Evolutionary conservation across 2,797 vertebrate species (phyloP).

Genomic region (Anniella stebbinsi): DNA sequence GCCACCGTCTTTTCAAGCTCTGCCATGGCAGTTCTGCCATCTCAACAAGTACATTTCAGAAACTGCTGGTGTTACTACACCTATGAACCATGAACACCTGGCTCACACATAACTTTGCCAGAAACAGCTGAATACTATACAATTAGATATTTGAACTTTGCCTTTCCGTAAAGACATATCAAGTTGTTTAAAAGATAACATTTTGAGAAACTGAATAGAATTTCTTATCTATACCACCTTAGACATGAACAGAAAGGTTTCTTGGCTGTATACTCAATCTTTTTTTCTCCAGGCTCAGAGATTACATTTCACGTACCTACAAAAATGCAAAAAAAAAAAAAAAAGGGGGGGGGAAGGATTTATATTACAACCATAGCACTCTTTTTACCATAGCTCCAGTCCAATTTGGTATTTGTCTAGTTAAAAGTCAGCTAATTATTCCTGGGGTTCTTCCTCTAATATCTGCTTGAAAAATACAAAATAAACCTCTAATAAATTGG

Average conservation of each 20-base stretch:
- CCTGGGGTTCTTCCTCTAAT: slow-evolving; percentile 63
- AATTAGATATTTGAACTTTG: background rate
- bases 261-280: slow-evolving; percentile 33
- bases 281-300: slow-evolving; percentile 53
- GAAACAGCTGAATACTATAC: background rate
- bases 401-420: slow-evolving; percentile 56
- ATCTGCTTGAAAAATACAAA: slow-evolving; percentile 54
- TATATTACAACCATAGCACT: slow-evolving; percentile 11
- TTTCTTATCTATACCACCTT: background rate
- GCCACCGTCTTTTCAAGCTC: too few relatives aligned
- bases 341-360: background rate
- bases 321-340: slow-evolving; percentile 5
- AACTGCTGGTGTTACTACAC: background rate
- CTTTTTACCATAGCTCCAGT: slow-evolving; percentile 15
- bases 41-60: background rate
- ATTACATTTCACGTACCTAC: slow-evolving; percentile 53
- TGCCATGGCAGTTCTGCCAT: background rate
- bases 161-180: background rate
- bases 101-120: slow-evolving; percentile 4
- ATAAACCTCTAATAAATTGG: slow-evolving; percentile 48
- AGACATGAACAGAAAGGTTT: slow-evolving; percentile 25
- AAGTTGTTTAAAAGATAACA: slow-evolving; percentile 18
- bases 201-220: slow-evolving; percentile 44
- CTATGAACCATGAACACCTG: background rate
- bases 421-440: slow-evolving; percentile 38